Base-by-base conservation (phyloP, 2,888 invertebrate species). In the Mythimna impura region DNA sequence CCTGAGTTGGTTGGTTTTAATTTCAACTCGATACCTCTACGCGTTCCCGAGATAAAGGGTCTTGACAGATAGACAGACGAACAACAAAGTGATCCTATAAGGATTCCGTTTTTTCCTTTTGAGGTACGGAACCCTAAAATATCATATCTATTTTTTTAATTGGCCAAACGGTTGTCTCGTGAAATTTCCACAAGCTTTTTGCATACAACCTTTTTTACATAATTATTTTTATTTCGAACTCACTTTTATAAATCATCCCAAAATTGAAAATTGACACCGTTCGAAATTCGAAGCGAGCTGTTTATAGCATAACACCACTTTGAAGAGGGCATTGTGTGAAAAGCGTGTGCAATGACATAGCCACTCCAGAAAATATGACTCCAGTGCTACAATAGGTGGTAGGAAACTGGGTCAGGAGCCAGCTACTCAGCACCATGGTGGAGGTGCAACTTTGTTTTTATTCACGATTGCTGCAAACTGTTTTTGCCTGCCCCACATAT, bases 331-430 rank as follows among this genome's bases (percentile, higher is more conserved):
- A 76, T 84, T 79, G 79, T 84, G 71, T 63, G 50, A 78, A 70
- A 71, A 76, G 36, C 66, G 73, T 85, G 55, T 79, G 87, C 81
- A 82, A 84, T 86, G 86, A 82, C 87, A 81, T 67, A 76, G 76
- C 73, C 84, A 86, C 88, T 89, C 83, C 82, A 87, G 86, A 86
- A 84, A 88, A 87, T 89, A 86, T 89, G 89, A 89, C 88, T 88
- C 81, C 85, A 78, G 65, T 70, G 47, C 81, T 78, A 85, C 86
- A 85, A 89, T 87, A 87, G 87, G 71, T 75, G 71, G 67, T 10
- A 22, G 50, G 50, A 82, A 89, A 88, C 78, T 90, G 68, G 90
- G 90, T 90, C 90, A 89, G 87, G 86, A 87, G 75, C 64, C 66
- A 66, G 58, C 75, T 66, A 64, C 81, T 63, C 71, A 60, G 75